phyloP scores from a whole-genome alignment of 2,797 vertebrate species.

The Chiloscyllium punctatum region DNA sequence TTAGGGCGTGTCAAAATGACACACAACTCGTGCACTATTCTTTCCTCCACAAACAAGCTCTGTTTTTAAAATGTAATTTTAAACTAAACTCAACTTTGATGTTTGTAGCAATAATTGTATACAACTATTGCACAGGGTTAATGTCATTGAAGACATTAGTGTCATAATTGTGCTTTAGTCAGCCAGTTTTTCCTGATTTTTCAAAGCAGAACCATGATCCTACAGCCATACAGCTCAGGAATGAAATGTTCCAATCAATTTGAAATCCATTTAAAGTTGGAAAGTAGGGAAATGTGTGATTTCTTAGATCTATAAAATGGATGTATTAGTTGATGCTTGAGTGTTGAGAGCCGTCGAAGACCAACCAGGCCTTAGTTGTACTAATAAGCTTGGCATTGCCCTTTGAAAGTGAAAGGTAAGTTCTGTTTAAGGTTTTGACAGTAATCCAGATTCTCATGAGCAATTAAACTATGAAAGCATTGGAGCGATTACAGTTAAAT shows the following conservation, averaged over 20 bases:
- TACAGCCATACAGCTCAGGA: neutral
- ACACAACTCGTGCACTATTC: neutral
- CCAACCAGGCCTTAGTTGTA: neutral
- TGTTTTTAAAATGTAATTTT: neutral
- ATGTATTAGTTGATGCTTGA: neutral
- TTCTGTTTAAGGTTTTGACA: neutral
- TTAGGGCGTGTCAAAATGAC: neutral
- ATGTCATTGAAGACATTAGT: neutral
- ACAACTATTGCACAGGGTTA: neutral
- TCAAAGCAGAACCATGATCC: neutral
- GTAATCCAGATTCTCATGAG: neutral
- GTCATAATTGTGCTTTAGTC: neutral
- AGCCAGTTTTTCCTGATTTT: neutral
- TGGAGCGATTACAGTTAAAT: neutral
- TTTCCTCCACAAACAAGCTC: neutral
- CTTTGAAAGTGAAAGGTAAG: neutral
- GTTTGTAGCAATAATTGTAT: neutral
- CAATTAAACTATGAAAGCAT: neutral
- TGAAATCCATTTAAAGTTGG: neutral
- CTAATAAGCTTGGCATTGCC: neutral
- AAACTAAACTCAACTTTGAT: neutral
- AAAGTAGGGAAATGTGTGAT: neutral
- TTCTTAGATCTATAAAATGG: neutral
- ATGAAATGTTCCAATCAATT: neutral
- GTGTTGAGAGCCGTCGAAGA: neutral